phyloP scores from a whole-genome alignment of 2,797 vertebrate genomes.

The Lithobates sylvaticus region DNA sequence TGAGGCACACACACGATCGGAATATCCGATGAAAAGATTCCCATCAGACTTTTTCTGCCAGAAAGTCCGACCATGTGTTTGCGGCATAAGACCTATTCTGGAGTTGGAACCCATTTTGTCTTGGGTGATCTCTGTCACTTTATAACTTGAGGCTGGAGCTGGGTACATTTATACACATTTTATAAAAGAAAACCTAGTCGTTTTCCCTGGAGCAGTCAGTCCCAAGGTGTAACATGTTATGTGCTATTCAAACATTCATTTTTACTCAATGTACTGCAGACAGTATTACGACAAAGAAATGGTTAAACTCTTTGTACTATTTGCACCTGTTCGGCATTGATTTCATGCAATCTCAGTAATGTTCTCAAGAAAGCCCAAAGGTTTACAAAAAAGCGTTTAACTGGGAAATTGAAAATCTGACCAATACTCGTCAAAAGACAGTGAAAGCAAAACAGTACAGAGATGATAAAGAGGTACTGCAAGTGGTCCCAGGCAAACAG shows the following conservation, averaged over 20 bases:
- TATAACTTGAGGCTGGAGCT: not conserved
- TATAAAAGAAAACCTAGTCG: not conserved
- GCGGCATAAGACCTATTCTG: not conserved
- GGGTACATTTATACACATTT: not conserved
- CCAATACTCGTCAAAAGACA: conserved; percentile 43
- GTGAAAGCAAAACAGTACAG: conserved; percentile 34
- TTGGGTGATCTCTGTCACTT: not conserved
- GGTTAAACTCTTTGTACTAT: conserved; percentile 32
- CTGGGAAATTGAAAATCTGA: conserved; percentile 53
- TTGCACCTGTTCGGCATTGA: conserved; percentile 37
- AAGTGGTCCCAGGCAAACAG: not conserved
- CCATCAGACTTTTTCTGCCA: no score
- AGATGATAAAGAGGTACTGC: conserved; percentile 6
- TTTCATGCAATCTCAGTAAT: conserved; percentile 55
- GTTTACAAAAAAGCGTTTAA: conserved; percentile 50
- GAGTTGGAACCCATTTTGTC: not conserved
- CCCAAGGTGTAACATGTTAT: not conserved
- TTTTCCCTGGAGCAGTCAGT: not conserved
- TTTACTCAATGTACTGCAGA: conserved; percentile 5
- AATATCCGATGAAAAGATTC: no score
- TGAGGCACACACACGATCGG: no score
- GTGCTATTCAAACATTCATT: not conserved
- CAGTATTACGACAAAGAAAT: not conserved
- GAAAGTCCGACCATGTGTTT: no score
- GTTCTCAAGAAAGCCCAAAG: conserved; percentile 51